These are phyloP conservation scores for Adineta ricciae DNA, from an alignment of 2,888 invertebrate genomes.

Conservation along the genomic window DNA sequence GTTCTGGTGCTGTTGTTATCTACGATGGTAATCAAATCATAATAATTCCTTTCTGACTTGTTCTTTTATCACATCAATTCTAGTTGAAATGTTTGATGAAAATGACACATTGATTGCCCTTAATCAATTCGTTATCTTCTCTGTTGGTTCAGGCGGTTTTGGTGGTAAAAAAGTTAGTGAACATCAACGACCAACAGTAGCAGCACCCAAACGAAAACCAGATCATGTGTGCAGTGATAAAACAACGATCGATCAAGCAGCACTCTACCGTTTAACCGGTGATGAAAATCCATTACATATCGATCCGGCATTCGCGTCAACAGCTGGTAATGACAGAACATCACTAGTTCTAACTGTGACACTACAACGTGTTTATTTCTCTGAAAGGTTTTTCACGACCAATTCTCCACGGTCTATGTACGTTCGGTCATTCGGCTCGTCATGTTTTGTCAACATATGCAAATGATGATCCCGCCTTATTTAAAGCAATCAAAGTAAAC, in stretches of 20 bases:
- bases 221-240: slow-evolving; percentile 66
- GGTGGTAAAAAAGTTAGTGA: slow-evolving; percentile 67
- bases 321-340: background rate
- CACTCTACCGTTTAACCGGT: slow-evolving; percentile 65
- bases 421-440: slow-evolving; percentile 71
- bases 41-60: no score
- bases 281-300: slow-evolving; percentile 91
- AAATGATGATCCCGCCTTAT: slow-evolving; percentile 64
- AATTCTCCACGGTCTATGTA: slow-evolving; percentile 86
- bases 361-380: no score
- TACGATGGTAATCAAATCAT: slow-evolving; percentile 57
- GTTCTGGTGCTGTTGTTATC: slow-evolving; percentile 75
- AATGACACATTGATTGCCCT: slow-evolving; percentile 64
- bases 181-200: slow-evolving; percentile 59
- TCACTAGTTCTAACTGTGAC: no score
- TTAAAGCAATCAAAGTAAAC: slow-evolving; percentile 75
- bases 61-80: no score
- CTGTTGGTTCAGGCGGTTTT: slow-evolving; percentile 77
- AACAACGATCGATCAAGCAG: slow-evolving; percentile 68
- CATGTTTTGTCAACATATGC: slow-evolving; percentile 67
- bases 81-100: slow-evolving; percentile 63
- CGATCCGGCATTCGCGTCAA: slow-evolving; percentile 69
- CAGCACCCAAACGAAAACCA: slow-evolving; percentile 66
- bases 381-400: slow-evolving; percentile 70
- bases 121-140: slow-evolving; percentile 67